Base-by-base conservation (phyloP, 2,888 invertebrate genomes). In the Falcaria lacertinaria region DNA sequence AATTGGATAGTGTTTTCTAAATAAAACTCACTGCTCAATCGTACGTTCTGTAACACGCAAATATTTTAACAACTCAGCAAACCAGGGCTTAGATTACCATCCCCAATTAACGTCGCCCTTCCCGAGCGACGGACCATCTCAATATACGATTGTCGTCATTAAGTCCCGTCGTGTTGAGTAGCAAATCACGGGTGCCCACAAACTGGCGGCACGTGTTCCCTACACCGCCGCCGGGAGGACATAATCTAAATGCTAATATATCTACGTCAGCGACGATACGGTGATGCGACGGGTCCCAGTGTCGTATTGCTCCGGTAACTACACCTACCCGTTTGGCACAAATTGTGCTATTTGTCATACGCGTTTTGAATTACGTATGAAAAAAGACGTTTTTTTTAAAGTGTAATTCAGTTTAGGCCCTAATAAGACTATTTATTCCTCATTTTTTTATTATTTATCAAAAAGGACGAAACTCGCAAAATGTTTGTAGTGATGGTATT, bases 231-330 rank as follows among this genome's bases (percentile, higher is more conserved):
- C 3, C 37, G 22, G 15, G 54, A 59, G 69, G 65, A 74, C 72
- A 81, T 81, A 79, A 84, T 84, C 81, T 84, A 84, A 78, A 84
- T 84, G 83, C 80, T 80, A 84, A 84, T 84, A 78, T 68, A 67
- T 76, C 70, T 60, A 59, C 69, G 74, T 74, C 74, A 73, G 52
- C 43, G 54, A 54, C 50, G 44, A 48, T 52, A 63, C 62, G 56
- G 61, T 52, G 60, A 67, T 64, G 68, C 58, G 64, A 61, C 55
- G 54, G 44, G 44, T 45, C 50, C 47, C 57, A 52, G 52, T 52
- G 54, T 54, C 50, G 50, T 48, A 52, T 52, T 50, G 44, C 49
- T 34, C 35, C 48, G 34, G 14, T 34, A 33, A 39, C 40, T 34
- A 44, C 42, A 42, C 3, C 5, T 19, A 19, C 19, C 19, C 3